A percentile compares a stretch with the other conserved stretches of the same genome.
phyloP scores from a whole-genome alignment of 2,888 invertebrate genomes.

The Xanthia icteritia region DNA sequence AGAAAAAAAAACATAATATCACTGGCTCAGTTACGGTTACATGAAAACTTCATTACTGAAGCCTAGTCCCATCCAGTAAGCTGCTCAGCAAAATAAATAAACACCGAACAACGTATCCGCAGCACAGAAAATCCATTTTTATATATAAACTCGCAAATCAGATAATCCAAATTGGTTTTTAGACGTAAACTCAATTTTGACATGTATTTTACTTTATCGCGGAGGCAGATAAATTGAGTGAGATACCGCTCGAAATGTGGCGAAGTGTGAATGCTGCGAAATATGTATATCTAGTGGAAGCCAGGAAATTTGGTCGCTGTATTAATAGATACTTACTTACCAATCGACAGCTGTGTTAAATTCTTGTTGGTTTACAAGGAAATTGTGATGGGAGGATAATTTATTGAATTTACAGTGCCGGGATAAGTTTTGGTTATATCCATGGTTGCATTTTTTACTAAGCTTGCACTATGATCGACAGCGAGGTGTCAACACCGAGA shows the following conservation, averaged over 20 bases:
- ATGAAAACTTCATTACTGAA: conserved; percentile 30
- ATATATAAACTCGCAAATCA: conserved; percentile 86
- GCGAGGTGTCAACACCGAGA: neutral
- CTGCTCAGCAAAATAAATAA: conserved; percentile 67
- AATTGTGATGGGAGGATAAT: conserved; percentile 39
- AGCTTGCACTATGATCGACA: neutral
- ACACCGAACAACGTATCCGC: conserved; percentile 67
- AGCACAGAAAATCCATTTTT: conserved; percentile 74
- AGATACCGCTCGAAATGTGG: conserved; percentile 79
- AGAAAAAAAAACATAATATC: conserved; percentile 9
- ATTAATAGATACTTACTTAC: conserved; percentile 56
- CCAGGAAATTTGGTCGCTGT: conserved; percentile 65
- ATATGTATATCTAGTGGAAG: conserved; percentile 55
- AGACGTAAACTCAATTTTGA: conserved; percentile 89
- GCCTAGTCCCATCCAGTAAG: conserved; percentile 30
- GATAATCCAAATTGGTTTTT: conserved; percentile 90
- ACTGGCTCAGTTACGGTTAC: conserved; percentile 1
- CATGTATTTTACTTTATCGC: conserved; percentile 88
- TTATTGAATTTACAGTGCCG: conserved; percentile 1
- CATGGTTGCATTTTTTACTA: neutral
- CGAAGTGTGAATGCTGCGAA: conserved; percentile 74
- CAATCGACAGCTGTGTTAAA: conserved; percentile 35
- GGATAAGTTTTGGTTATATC: neutral
- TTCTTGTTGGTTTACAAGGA: conserved; percentile 31
- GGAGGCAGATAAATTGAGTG: conserved; percentile 86